Evolutionary conservation across 2,113 vertebrate species (phyloP), one percentile per base, ranked within the genome.

Genomic region (Plecturocebus donacophilus): DNA sequence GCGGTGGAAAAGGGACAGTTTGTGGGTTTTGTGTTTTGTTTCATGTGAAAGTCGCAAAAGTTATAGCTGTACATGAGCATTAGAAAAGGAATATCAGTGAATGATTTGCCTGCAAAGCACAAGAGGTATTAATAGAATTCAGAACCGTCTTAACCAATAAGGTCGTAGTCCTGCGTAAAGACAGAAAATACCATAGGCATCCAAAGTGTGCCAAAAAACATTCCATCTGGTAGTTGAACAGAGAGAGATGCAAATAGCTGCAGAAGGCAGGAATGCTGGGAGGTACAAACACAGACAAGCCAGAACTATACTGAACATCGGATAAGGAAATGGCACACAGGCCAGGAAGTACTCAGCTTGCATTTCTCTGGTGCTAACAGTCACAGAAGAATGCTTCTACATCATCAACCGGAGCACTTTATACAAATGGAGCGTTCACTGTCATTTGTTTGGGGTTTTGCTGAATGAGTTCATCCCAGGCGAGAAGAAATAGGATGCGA

Each of bases 291-390:
- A 5, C 14, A 32, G 42, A 32, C 5, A 54, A 21, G 9, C 40
- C 20, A n/a, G 9, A 30, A n/a, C 27, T 40, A 75, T 3, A 2
- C 19, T 9, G 75, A 30, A 38, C 42, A 8, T 66, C 71, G 21
- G 49, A 7, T 20, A 49, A 9, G 27, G 21, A 27, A 0, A n/a
- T 27, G 45, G 45, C 10, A 66, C 13, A 6, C 9, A 35, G 0
- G 32, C 8, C 19, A 54, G 71, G 27, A 66, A 25, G 49, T 14
- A 35, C 35, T 42, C 71, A 0, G n/a, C 56, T 2, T 3, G 6
- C 2, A 1, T 7, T 4, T 3, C 0, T 12, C 3, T 27, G 58
- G 47, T 6, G 5, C 8, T 20, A 2, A 1, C 42, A 32, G 3
- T 16, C 3, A 49, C 16, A 11, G 5, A 4, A 25, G 32, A 20